Conservation (phyloP, 1,140 invertebrate genomes). For the Drosophila takahashii region DNA sequence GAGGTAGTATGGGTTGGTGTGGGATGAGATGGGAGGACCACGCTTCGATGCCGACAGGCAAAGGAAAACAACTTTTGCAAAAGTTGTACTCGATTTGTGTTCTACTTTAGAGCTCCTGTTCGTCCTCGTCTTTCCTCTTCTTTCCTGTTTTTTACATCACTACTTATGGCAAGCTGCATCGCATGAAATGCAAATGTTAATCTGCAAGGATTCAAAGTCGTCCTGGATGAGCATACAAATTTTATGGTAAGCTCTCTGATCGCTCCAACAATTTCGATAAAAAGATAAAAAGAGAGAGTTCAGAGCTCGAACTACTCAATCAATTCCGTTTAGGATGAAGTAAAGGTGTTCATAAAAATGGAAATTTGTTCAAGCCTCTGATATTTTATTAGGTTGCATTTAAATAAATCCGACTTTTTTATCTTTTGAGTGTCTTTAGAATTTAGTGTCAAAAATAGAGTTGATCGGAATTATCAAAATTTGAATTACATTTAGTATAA, state of each 20-base stretch:
- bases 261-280: constrained; percentile 4
- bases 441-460: neutral
- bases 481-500: neutral
- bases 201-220: constrained; percentile 34
- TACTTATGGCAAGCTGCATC: constrained; percentile 26
- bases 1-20: neutral
- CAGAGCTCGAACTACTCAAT: neutral
- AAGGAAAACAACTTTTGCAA: constrained; percentile 60
- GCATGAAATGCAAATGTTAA: constrained; percentile 37
- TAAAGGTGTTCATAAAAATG: neutral
- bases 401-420: too few species aligned
- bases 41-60: constrained; percentile 47
- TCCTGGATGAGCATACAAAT: constrained; percentile 22
- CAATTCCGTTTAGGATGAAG: neutral
- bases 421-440: neutral
- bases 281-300: neutral
- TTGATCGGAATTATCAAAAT: neutral
- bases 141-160: constrained; percentile 11
- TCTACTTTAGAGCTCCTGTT: constrained; percentile 21
- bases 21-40: constrained; percentile 4
- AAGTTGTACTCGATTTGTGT: constrained; percentile 54
- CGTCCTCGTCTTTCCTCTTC: neutral
- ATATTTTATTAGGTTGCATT: too few species aligned
- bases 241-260: constrained; percentile 25
- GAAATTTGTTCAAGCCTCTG: too few species aligned